Base-by-base conservation (phyloP, 23 tunicate genomes). In the Botrylloides violaceus region DNA sequence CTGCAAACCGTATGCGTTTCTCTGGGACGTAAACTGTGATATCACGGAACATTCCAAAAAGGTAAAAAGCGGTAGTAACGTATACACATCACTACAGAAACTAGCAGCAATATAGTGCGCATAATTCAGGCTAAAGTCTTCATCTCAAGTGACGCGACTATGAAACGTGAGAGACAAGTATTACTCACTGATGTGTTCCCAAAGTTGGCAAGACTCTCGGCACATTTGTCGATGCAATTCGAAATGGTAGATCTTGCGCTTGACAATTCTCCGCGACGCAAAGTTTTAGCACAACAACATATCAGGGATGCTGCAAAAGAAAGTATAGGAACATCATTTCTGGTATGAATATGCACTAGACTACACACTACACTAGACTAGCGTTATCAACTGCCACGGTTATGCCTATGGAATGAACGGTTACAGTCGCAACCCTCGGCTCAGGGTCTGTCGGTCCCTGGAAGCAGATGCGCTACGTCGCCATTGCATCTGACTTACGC, bases 281-380 rank as follows among this genome's bases (percentile, higher is more conserved):
- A 20, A 37, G 26, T 32, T 4, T 26, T 68, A 4, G 25, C 49
- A 32, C 36, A 9, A 0, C 57, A 37, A 24, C 3, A 43, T 24
- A 68, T 68, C 18, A 26, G 26, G 37, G 74, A 68, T 37, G 57
- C 74, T 32, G 20, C 9, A 21, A 0, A 20, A 23, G n/a, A 32
- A 35, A 68, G 74, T 22, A 29, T 30, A 5, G 74, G 74, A 0
- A 36, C 74, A 5, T 39, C 74, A 37, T 68, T 68, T 36, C 19
- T 68, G 25, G 74, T 68, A 68, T 35, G 58, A 47, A 12, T n/a
- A n/a, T n/a, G n/a, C n/a, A n/a, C n/a, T n/a, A n/a, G n/a, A n/a
- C n/a, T n/a, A n/a, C n/a, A n/a, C n/a, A n/a, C n/a, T n/a, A n/a
- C n/a, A n/a, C n/a, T n/a, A n/a, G n/a, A n/a, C n/a, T n/a, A n/a